Evolutionary conservation across 2,113 vertebrate species (phyloP).

Genomic region (Orycteropus afer): DNA sequence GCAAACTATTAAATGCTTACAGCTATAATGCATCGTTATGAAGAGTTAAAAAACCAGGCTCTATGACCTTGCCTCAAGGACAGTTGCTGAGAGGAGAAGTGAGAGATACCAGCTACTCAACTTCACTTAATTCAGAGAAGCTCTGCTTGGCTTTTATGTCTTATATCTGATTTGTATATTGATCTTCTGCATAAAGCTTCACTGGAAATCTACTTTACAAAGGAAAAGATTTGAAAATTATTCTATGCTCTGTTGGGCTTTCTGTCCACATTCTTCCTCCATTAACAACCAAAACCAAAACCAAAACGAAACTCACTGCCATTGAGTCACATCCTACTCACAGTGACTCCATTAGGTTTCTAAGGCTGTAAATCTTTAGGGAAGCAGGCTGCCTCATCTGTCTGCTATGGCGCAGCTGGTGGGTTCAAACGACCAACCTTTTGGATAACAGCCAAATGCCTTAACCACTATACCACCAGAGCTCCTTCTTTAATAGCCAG

Average conservation of each 20-base stretch:
- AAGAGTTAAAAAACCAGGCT: neutral
- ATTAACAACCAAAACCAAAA: constrained; percentile 43
- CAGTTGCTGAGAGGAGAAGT: neutral
- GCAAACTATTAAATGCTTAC: neutral
- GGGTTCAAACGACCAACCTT: too few relatives aligned
- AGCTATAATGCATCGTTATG: neutral
- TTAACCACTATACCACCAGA: too few relatives aligned
- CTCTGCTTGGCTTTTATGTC: neutral
- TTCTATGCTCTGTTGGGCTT: neutral
- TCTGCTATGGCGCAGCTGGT: too few relatives aligned
- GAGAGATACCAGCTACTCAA: neutral
- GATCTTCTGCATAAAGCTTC: neutral
- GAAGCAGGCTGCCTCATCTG: too few relatives aligned
- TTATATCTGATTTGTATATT: neutral
- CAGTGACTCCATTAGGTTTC: too few relatives aligned
- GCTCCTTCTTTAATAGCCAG: constrained; percentile 23
- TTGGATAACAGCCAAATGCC: too few relatives aligned
- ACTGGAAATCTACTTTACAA: neutral
- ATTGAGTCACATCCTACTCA: too few relatives aligned
- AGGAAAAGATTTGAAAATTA: neutral
- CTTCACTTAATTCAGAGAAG: neutral
- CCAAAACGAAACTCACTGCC: too few relatives aligned
- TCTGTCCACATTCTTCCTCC: neutral
- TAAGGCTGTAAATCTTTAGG: too few relatives aligned
- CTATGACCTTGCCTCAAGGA: neutral